phyloP scores from a whole-genome alignment of 2,888 invertebrate species.

The Hipparchia sbordonii region DNA sequence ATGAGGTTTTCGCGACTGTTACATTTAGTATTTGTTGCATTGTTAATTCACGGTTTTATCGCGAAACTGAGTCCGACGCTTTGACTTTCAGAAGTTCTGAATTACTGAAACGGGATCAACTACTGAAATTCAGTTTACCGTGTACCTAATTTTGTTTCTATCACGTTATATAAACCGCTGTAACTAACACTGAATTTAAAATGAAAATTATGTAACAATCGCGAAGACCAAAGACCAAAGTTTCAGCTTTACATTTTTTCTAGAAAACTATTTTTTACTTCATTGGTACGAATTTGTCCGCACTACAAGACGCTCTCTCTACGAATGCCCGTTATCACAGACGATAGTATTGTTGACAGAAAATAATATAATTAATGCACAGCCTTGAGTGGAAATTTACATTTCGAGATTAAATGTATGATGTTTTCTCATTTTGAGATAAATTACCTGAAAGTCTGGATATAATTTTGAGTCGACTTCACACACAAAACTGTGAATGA shows the following conservation, averaged over 20 bases:
- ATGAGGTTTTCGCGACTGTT: not conserved
- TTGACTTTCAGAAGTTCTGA: not conserved
- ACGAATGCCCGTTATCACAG: slow-evolving; percentile 56
- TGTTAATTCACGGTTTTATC: not conserved
- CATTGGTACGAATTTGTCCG: slow-evolving; percentile 49
- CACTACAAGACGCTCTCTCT: slow-evolving; percentile 50
- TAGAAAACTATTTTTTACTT: not conserved
- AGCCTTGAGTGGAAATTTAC: slow-evolving; percentile 63
- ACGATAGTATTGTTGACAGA: slow-evolving; percentile 54
- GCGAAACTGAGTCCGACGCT: not conserved
- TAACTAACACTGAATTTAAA: not conserved
- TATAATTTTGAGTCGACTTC: not conserved
- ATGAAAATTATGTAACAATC: not conserved
- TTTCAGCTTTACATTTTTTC: not conserved
- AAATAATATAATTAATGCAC: slow-evolving; percentile 41
- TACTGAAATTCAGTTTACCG: not conserved
- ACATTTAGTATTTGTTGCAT: not conserved
- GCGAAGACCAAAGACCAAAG: not conserved
- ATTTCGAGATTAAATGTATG: slow-evolving; percentile 34
- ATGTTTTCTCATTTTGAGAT: slow-evolving; percentile 2
- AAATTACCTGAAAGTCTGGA: slow-evolving; percentile 1
- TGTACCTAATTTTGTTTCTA: not conserved
- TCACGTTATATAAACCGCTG: not conserved
- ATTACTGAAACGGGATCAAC: not conserved
- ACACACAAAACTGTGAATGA: not conserved